A percentile compares a stretch with the other conserved stretches of the same genome.
Conservation (phyloP, 2,113 vertebrate species). For the Colossoma macropomum region DNA sequence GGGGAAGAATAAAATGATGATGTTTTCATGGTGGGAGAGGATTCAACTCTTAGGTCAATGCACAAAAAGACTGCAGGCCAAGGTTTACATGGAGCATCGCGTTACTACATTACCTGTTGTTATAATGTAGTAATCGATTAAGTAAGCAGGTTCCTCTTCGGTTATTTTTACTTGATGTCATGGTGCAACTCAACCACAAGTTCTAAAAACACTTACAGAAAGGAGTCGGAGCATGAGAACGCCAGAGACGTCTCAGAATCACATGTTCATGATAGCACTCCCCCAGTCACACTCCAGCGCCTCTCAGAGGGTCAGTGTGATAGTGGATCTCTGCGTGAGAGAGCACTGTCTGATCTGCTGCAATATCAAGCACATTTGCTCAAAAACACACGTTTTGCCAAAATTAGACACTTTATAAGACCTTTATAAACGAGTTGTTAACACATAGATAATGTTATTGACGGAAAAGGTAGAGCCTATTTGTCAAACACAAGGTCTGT, state of each 20-base stretch:
- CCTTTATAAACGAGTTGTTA: not conserved
- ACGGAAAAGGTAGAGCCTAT: too few species aligned
- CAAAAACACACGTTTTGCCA: too few species aligned
- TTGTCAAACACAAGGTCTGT: too few species aligned
- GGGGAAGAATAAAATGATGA: too few species aligned
- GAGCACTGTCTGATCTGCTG: not conserved
- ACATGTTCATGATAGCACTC: not conserved
- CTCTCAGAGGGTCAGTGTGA: not conserved
- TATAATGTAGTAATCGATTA: not conserved
- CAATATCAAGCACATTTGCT: not conserved
- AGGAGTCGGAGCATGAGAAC: not conserved
- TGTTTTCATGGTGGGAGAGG: too few species aligned
- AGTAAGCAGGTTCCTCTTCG: not conserved
- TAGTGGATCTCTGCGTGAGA: not conserved
- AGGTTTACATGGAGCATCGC: too few species aligned
- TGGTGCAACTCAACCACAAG: not conserved
- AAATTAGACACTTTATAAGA: not conserved
- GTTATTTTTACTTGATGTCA: not conserved
- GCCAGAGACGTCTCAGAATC: not conserved
- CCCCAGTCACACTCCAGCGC: not conserved
- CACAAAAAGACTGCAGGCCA: too few species aligned
- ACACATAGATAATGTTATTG: too few species aligned
- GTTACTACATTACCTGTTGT: not conserved
- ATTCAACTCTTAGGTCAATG: too few species aligned
- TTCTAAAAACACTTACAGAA: not conserved